Percentiles rank a stretch among this genome's conserved stretches.
Evolutionary conservation across 2,797 vertebrate genomes (phyloP).

Genomic region (Chelmon rostratus): DNA sequence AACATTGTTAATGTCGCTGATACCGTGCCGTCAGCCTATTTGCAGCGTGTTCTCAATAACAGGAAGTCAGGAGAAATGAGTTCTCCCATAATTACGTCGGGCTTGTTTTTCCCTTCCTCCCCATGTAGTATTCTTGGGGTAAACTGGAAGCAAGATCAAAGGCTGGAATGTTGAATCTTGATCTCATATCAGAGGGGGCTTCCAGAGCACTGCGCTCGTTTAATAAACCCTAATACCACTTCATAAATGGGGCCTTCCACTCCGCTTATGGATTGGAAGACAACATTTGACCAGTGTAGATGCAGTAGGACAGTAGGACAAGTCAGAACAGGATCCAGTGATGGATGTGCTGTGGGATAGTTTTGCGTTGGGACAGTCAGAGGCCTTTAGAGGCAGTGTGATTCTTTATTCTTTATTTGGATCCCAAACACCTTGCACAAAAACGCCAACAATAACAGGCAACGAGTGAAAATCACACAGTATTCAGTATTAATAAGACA

Average conservation of each 20-base stretch:
- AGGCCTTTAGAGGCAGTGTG: too few species aligned
- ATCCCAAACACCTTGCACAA: too few species aligned
- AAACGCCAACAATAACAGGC: too few species aligned
- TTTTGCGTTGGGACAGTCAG: neutral
- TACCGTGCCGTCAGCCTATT: slow-evolving; percentile 79
- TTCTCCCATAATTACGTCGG: slow-evolving; percentile 72
- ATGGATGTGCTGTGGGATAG: neutral
- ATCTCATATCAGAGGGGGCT: slow-evolving; percentile 68
- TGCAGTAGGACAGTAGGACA: neutral
- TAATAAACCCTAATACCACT: slow-evolving; percentile 60
- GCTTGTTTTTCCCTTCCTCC: slow-evolving; percentile 72
- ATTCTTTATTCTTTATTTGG: too few species aligned
- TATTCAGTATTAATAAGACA: too few species aligned
- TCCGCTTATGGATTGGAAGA: slow-evolving; percentile 15
- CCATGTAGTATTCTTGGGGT: slow-evolving; percentile 60
- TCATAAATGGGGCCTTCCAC: slow-evolving; percentile 44
- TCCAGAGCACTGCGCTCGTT: slow-evolving; percentile 42
- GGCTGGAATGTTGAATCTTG: slow-evolving; percentile 69
- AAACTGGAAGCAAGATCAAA: slow-evolving; percentile 73
- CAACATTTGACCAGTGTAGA: neutral
- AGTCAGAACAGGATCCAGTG: neutral
- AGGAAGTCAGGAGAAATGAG: slow-evolving; percentile 83
- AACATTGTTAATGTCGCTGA: slow-evolving; percentile 75
- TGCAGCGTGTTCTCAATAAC: slow-evolving; percentile 83
- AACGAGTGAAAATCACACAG: too few species aligned